Conservation (phyloP, 2,113 vertebrate species). For the Phaetusa simplex region DNA sequence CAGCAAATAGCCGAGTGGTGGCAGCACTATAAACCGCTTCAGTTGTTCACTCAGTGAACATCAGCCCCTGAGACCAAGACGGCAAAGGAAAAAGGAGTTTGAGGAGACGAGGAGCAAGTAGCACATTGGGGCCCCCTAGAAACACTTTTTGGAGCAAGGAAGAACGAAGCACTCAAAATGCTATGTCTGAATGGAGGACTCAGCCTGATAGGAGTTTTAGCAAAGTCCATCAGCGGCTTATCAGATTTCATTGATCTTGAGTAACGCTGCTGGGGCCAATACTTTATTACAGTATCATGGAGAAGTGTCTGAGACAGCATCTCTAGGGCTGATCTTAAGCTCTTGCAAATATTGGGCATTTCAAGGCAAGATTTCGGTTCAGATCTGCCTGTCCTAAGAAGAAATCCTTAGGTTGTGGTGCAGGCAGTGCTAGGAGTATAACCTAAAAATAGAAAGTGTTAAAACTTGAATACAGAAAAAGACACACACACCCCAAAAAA, state of each 20-base stretch:
- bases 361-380: background rate
- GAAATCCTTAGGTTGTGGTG: background rate
- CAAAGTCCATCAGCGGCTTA: background rate
- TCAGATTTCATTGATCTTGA: background rate
- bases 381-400: background rate
- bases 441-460: background rate
- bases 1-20: background rate
- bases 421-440: background rate
- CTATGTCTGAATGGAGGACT: background rate
- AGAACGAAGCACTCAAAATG: background rate
- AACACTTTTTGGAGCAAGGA: background rate
- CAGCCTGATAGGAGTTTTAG: background rate
- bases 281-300: background rate
- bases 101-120: background rate
- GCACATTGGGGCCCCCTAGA: background rate
- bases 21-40: background rate
- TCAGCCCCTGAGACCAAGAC: fast-evolving
- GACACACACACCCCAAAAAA: too few relatives aligned
- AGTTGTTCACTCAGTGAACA: background rate
- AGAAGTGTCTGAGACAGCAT: background rate
- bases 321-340: background rate
- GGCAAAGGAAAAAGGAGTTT: background rate
- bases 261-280: background rate
- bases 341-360: background rate
- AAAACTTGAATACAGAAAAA: background rate